Evolutionary conservation across 1,140 invertebrate genomes (phyloP).

Genomic region (Psilanteris sp.): DNA sequence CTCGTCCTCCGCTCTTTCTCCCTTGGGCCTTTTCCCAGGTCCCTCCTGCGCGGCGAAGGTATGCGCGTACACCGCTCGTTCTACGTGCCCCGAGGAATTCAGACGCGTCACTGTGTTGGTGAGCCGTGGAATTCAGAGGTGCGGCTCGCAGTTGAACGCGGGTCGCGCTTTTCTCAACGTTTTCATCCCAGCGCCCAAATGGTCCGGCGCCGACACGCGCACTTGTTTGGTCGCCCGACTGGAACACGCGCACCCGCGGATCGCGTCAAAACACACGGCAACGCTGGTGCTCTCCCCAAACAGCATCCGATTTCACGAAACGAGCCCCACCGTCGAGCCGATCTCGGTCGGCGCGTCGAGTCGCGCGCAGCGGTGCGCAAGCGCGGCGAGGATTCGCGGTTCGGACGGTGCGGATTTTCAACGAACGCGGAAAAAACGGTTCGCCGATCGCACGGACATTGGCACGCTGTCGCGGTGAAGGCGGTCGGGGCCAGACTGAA

Average conservation of each 20-base stretch:
- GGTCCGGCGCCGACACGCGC: conserved; percentile 3
- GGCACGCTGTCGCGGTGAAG: conserved; percentile 59
- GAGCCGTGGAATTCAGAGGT: conserved; percentile 67
- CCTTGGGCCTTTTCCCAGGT: conserved; percentile 55
- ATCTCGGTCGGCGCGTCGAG: too few relatives aligned
- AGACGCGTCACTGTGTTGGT: conserved; percentile 54
- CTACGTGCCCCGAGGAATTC: conserved; percentile 66
- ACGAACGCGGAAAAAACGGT: too few relatives aligned
- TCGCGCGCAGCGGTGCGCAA: too few relatives aligned
- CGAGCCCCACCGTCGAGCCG: too few relatives aligned
- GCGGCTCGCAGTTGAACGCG: conserved; percentile 59
- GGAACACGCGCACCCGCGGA: conserved; percentile 12
- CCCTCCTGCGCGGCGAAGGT: conserved; percentile 64
- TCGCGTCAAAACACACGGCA: too few relatives aligned
- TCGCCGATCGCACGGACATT: too few relatives aligned
- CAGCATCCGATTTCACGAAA: too few relatives aligned
- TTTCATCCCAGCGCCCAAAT: conserved; percentile 27
- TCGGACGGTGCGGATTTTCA: too few relatives aligned
- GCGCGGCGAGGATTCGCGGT: too few relatives aligned
- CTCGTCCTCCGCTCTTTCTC: conserved; percentile 43
- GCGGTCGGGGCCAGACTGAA: conserved; percentile 70
- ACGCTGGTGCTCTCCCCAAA: too few relatives aligned
- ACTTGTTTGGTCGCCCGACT: conserved; percentile 9
- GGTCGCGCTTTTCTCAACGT: conserved; percentile 57
- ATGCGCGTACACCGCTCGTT: conserved; percentile 59